Base-by-base conservation (phyloP, 2,797 vertebrate species). In the Pogoniulus pusillus region DNA sequence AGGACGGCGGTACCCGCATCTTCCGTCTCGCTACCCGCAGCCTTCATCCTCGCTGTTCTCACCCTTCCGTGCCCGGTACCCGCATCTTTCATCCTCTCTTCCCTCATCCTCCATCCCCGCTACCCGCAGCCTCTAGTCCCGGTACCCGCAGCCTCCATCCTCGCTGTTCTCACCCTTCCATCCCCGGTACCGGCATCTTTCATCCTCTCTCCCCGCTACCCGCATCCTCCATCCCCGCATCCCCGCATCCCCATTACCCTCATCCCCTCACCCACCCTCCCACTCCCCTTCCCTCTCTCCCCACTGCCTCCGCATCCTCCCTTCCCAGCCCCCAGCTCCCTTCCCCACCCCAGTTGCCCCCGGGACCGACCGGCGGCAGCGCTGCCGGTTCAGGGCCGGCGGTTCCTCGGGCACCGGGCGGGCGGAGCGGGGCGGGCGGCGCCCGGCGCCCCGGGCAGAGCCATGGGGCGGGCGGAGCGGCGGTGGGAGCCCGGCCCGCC, bases 391-490 rank as follows among this genome's bases (percentile, higher is more conserved):
- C 95, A 95, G 94, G 62, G 58, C 82, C 83, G 83, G 78, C 45
- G 30, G 51, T 60, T 69, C 84, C 95, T 68, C 45, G 89, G 57
- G 17, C 58, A 57, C 73, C 82, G 85, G 54, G 26, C 53, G 75
- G 73, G 73, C 20, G 87, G 80, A 91, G 82, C 78, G 93, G 92
- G 87, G 92, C 87, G 90, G 92, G 90, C 84, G 27, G 72, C 65
- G 20, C 82, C 77, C 70, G 69, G 71, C 29, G 63, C 58, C 82
- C 76, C 82, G 62, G 69, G 81, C 35, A 78, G 60, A 55, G 81
- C 87, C 80, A 83, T 78, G 74, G 74, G 75, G 87, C 63, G 60
- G 73, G 82, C 57, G 76, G 68, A 79, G 69, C 37, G 74, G 81
- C 55, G 81, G 41, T 78, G 73, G 87, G 87, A 54, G 45, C 87